Evolutionary conservation across 2,888 invertebrate species (phyloP).

Genomic region (Graphium colonna): DNA sequence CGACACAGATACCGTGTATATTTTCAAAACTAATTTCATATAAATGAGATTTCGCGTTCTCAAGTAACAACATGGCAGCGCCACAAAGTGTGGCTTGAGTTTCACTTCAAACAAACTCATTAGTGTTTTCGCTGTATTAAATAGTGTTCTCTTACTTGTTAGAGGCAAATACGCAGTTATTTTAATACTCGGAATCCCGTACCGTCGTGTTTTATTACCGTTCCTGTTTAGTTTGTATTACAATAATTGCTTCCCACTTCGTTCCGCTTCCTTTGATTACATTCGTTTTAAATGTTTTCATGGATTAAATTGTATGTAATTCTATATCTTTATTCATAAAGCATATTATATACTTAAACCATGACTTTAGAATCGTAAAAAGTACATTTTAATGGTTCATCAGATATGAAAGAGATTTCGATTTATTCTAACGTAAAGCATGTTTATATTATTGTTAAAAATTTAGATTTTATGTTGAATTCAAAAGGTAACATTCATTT

Average conservation of each 20-base stretch:
- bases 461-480: no score
- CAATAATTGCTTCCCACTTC: slow-evolving; percentile 10
- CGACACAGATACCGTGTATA: slow-evolving; percentile 21
- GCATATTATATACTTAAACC: background rate
- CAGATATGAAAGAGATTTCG: no score
- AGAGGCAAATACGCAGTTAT: slow-evolving; percentile 21
- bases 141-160: slow-evolving; percentile 27
- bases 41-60: slow-evolving; percentile 32
- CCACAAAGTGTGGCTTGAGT: slow-evolving; percentile 28
- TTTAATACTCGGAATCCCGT: slow-evolving; percentile 19
- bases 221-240: slow-evolving; percentile 18
- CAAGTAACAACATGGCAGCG: slow-evolving; percentile 26
- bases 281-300: slow-evolving; percentile 1
- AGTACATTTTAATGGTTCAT: no score
- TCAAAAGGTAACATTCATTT: no score
- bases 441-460: no score
- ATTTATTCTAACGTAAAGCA: no score
- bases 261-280: slow-evolving; percentile 11
- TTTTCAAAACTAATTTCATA: slow-evolving; percentile 35
- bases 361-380: no score
- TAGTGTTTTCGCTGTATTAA: slow-evolving; percentile 32
- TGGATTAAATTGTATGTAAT: no score
- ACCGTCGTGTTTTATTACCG: slow-evolving; percentile 19
- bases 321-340: no score
- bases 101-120: slow-evolving; percentile 37